Base-by-base conservation (phyloP, 1,140 invertebrate genomes). In the Drosophila lacertosa region DNA sequence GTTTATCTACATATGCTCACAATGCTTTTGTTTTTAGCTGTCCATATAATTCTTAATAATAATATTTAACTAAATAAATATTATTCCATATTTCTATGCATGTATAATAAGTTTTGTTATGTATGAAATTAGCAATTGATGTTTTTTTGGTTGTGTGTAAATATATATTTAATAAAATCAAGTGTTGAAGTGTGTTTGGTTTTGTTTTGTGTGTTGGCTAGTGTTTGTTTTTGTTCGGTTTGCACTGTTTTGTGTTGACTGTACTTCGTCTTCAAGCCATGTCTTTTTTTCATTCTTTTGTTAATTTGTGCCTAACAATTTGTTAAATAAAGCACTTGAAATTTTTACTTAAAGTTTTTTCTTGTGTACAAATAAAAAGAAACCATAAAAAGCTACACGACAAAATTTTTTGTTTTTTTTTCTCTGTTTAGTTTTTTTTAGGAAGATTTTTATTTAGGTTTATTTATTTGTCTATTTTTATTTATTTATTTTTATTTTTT, bases 61-160 rank as follows among this genome's bases (percentile, higher is more conserved):
- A 79, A 79, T 84, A 81, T 64, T 72, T 89, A 89, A 83, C 77
- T 83, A 83, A 84, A 77, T 77, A 82, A 71, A 73, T 57, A 75
- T 64, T 51, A 70, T 77, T 20, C 69, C 70, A 51, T 62, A 66
- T 74, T 35, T 51, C 58, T 59, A 73, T 76, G 50, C 66, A 66
- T 69, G 60, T 48, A 47, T 39, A 40, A 55, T 55, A 55, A 64
- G 9, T 54, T 26, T 50, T 20, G 13, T 33, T 26, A 45, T 53
- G 59, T 57, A 64, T 73, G 22, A 42, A 42, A 35, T 37, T 5
- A 47, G 40, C 67, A 45, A 26, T 39, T 10, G 10, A 20, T 47
- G 55, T 58, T 3, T 58, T 16, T 22, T 20, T 47, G 16, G 65
- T 53, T 59, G 45, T 50, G 39, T 54, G 59, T 51, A 53, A 69